Evolutionary conservation across 2,113 vertebrate genomes (phyloP), one percentile per base, ranked within the genome.

Genomic region (Psittacus erithacus): DNA sequence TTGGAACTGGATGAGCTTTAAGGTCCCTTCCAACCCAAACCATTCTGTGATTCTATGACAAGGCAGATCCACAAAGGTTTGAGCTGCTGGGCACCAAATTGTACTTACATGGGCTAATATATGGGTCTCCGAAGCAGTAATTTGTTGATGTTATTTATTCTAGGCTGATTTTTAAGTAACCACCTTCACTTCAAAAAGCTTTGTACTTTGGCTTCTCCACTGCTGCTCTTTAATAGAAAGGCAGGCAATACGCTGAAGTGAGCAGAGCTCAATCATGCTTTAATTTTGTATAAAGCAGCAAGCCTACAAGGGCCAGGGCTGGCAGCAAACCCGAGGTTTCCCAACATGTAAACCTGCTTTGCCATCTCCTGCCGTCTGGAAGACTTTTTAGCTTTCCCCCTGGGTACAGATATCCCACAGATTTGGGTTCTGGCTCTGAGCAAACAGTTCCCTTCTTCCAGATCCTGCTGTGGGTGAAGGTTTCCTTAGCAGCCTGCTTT

Each of bases 361-460:
- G 46, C 59, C 80, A 67, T 29, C 82, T 79, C 39, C 74, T 91
- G 67, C 57, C 81, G 82, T 70, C 78, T 88, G 71, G 64, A 90
- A 88, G 50, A 43, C 20, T 6, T 86, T 43, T 59, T 70, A 60
- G 55, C 60, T 94, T 96, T 94, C 92, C 15, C 27, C 33, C 63
- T 43, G 39, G 50, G 67, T 60, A 74, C n/a, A 80, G 73, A 80
- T 67, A 68, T 25, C 44, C 46, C 41, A 75, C 10, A 52, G 79
- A 64, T 77, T 43, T 44, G 57, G 3, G 7, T 27, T 93, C 38
- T 44, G 31, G 44, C 64, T 88, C 44, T 31, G 69, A 62, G 75
- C 6, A 88, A 57, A 46, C 39, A 20, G 22, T 24, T 86, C 38
- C 35, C 47, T 60, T 90, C 52, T 88, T 59, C 53, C 79, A 86